phyloP scores from a whole-genome alignment of 2,797 vertebrate species.

The Coilia nasus region DNA sequence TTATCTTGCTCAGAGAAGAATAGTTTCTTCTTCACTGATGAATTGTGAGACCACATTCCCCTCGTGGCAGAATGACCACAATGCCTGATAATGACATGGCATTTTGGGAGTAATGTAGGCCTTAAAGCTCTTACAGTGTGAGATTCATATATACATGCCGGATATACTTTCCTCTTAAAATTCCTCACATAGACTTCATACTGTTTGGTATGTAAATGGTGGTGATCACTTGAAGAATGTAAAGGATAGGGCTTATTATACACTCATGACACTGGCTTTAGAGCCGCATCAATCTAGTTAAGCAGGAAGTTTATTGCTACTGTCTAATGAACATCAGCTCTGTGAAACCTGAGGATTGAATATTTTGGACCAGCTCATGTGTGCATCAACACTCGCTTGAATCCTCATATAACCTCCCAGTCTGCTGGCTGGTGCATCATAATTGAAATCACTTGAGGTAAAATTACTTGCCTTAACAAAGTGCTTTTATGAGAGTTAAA shows the following conservation, averaged over 20 bases:
- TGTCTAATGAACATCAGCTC: not conserved
- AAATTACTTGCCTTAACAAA: conserved; percentile 59
- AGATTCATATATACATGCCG: not conserved
- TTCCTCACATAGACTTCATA: not conserved
- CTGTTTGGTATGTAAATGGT: not conserved
- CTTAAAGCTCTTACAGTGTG: not conserved
- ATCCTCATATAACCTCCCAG: conserved; percentile 63
- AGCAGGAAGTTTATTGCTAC: not conserved
- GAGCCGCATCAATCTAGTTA: not conserved
- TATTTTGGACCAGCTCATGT: conserved; percentile 5
- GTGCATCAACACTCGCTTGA: conserved; percentile 31
- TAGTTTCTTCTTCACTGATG: not conserved
- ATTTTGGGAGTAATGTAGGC: conserved; percentile 38
- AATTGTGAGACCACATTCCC: not conserved
- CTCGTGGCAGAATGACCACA: not conserved
- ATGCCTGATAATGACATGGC: not conserved
- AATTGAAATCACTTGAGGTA: conserved; percentile 72
- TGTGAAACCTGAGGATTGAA: not conserved
- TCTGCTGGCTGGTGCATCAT: conserved; percentile 52
- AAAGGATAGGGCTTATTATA: not conserved
- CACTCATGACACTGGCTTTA: not conserved
- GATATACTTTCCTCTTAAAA: not conserved
- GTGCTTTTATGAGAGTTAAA: conserved; percentile 57
- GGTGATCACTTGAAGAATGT: not conserved
- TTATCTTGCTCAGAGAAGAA: conserved; percentile 8